Percentiles rank a stretch among this genome's conserved stretches.
Conservation (phyloP, 2,113 vertebrate species). For the Prochilodus magdalenae region DNA sequence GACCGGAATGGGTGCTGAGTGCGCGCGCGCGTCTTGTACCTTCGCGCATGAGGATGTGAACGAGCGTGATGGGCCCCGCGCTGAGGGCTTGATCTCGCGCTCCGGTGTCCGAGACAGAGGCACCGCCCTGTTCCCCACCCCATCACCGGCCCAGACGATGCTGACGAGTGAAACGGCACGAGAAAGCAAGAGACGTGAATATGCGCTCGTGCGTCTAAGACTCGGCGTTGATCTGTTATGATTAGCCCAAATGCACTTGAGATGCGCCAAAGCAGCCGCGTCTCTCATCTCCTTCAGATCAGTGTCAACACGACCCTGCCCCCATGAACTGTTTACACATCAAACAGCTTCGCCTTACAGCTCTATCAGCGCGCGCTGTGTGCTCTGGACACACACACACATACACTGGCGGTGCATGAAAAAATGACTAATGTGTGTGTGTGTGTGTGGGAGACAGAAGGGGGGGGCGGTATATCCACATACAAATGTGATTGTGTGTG, state of each 20-base stretch:
- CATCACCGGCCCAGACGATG: not conserved
- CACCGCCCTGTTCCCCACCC: conserved; percentile 35
- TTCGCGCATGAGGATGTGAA: too few relatives aligned
- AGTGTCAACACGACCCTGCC: conserved; percentile 54
- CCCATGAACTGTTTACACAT: conserved; percentile 55
- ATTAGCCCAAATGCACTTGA: conserved; percentile 1
- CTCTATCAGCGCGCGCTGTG: conserved; percentile 42
- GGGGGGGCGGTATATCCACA: conserved; percentile 35
- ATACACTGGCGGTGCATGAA: conserved; percentile 18
- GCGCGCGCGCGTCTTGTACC: too few relatives aligned
- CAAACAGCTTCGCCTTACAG: conserved; percentile 47
- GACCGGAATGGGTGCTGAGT: not conserved
- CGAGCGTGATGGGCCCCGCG: not conserved
- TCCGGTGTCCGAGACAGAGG: too few relatives aligned
- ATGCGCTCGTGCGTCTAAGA: not conserved
- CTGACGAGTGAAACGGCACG: not conserved
- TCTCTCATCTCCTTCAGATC: conserved; percentile 46
- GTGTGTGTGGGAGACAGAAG: conserved; percentile 20
- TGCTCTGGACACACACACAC: conserved; percentile 23
- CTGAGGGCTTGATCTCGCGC: too few relatives aligned
- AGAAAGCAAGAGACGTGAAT: not conserved
- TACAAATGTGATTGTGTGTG: conserved; percentile 55
- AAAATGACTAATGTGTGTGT: conserved; percentile 26
- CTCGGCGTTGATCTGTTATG: not conserved
- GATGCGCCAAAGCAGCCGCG: not conserved